A percentile compares a stretch with the other conserved stretches of the same genome.
phyloP scores from a whole-genome alignment of 1,140 invertebrate genomes.

The Drosophila watanabei region DNA sequence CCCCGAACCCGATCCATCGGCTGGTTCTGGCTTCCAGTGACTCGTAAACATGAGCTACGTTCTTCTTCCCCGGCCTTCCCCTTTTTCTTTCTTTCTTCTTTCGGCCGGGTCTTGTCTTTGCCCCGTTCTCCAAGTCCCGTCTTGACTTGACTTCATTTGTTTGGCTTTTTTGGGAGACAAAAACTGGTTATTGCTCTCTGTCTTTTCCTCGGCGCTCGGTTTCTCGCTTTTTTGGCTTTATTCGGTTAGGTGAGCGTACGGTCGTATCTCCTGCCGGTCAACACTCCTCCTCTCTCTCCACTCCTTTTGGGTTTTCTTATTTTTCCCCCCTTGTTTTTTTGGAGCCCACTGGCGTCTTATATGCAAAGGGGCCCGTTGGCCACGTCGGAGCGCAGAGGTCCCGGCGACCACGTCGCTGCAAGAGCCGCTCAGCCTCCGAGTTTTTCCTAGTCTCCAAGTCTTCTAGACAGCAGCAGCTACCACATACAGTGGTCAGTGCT shows the following conservation, averaged over 20 bases:
- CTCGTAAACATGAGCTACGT: constrained; percentile 82
- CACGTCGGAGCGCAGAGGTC: constrained; percentile 49
- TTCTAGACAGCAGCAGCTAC: constrained; percentile 29
- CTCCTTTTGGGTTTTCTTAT: constrained; percentile 11
- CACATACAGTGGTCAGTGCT: constrained; percentile 15
- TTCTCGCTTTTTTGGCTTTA: constrained; percentile 30
- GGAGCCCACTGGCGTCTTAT: constrained; percentile 58
- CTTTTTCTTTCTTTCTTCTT: constrained; percentile 56
- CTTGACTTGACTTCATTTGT: constrained; percentile 79
- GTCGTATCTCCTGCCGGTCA: constrained; percentile 35
- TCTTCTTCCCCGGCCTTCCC: constrained; percentile 56
- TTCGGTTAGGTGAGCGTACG: constrained; percentile 57
- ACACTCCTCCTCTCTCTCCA: background rate
- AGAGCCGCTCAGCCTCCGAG: constrained; percentile 23
- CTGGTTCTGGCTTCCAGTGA: constrained; percentile 27
- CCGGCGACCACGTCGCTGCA: constrained; percentile 53
- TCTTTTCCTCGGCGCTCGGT: constrained; percentile 52
- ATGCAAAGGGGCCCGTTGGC: constrained; percentile 74
- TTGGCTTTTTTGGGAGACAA: constrained; percentile 84
- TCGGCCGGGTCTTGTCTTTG: constrained; percentile 35
- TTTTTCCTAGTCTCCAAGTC: constrained; percentile 29
- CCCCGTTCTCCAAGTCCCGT: constrained; percentile 21
- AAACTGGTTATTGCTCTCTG: constrained; percentile 82
- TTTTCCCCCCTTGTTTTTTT: constrained; percentile 23
- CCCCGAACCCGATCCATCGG: constrained; percentile 7